phyloP scores from a whole-genome alignment of 2,888 invertebrate genomes.

The Drosophila recens region DNA sequence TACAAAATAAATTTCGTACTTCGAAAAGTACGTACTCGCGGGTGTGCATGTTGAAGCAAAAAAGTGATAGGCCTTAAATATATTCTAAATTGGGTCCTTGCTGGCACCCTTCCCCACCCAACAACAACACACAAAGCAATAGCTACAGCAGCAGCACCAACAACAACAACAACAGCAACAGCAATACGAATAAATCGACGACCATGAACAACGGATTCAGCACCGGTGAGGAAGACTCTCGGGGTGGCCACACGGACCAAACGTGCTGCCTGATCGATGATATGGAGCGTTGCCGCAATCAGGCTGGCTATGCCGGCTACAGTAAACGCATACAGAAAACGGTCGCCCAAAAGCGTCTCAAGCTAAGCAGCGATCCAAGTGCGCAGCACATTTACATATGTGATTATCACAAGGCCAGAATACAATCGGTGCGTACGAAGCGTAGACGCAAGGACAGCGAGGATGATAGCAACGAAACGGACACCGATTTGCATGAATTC shows the following conservation, averaged over 20 bases:
- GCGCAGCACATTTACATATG: constrained; percentile 98
- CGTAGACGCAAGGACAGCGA: constrained; percentile 96
- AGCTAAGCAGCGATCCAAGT: constrained; percentile 93
- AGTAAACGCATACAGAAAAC: constrained; percentile 98
- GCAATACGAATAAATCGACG: constrained; percentile 12
- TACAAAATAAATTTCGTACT: constrained; percentile 5
- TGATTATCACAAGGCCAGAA: constrained; percentile 97
- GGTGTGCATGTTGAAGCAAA: neutral
- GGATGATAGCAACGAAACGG: constrained; percentile 97
- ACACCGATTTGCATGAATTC: constrained; percentile 95
- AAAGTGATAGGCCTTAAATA: neutral
- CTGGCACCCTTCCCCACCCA: constrained; percentile 1
- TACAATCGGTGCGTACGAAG: constrained; percentile 97
- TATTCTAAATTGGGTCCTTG: constrained; percentile 1
- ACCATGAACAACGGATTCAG: constrained; percentile 91
- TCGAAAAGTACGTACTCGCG: constrained; percentile 14
- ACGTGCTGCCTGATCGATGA: constrained; percentile 97
- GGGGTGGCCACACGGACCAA: constrained; percentile 94
- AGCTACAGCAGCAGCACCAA: neutral
- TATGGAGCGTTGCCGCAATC: constrained; percentile 93
- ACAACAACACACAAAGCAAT: constrained; percentile 16
- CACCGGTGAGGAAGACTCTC: constrained; percentile 95
- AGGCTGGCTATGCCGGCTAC: constrained; percentile 93
- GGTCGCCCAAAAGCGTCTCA: constrained; percentile 95
- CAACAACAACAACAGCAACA: too few relatives aligned